Conservation (phyloP, 2,113 vertebrate genomes). For the Dipodomys merriami region DNA sequence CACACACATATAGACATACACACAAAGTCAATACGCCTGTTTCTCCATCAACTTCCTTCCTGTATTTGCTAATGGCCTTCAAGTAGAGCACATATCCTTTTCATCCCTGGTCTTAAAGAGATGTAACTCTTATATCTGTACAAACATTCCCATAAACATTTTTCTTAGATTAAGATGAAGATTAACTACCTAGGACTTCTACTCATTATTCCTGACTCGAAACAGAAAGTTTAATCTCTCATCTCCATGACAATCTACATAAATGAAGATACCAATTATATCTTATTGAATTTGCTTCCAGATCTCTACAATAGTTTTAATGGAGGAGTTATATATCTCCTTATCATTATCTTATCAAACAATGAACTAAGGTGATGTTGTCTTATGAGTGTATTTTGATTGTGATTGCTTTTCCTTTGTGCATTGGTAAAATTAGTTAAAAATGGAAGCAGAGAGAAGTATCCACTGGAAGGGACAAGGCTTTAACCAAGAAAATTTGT, state of each 20-base stretch:
- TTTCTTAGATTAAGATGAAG: neutral
- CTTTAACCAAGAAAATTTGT: neutral
- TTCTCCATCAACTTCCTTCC: neutral
- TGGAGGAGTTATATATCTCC: neutral
- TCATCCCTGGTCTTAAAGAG: neutral
- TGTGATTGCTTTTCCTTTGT: neutral
- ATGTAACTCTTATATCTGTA: neutral
- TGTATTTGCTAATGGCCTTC: fast-evolving
- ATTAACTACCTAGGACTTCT: neutral
- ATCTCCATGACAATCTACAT: slow-evolving; percentile 23
- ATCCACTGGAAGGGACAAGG: neutral
- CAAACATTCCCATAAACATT: neutral
- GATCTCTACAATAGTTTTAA: neutral
- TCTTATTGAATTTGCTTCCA: neutral
- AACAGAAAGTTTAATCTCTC: slow-evolving; percentile 4
- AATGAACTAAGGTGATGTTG: neutral
- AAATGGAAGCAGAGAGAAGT: neutral
- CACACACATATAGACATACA: neutral
- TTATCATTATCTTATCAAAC: neutral
- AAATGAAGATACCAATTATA: slow-evolving; percentile 14
- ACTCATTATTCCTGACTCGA: neutral
- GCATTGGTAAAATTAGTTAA: neutral
- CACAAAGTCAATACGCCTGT: neutral
- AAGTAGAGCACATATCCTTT: neutral
- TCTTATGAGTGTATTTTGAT: neutral